These are phyloP conservation scores for Pseudorhombus dupliciocellatus DNA, from an alignment of 2,113 vertebrate genomes.

Conservation along the genomic window DNA sequence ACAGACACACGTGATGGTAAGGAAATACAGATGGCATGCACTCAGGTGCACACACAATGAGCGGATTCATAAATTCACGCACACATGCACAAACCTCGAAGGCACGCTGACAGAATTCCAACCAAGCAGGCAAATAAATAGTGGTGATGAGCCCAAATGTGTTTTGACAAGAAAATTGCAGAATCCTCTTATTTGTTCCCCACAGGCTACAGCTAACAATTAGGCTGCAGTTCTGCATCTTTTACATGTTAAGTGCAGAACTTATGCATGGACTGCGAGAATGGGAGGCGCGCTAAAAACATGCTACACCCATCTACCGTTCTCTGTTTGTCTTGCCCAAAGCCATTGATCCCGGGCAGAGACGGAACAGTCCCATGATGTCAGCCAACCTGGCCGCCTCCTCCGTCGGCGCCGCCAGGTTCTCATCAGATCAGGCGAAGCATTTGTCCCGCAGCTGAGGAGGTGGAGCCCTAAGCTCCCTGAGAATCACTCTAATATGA, in stretches of 20 bases:
- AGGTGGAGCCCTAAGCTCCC: slow-evolving; percentile 38
- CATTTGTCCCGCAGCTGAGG: slow-evolving; percentile 14
- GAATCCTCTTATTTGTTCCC: slow-evolving; percentile 3
- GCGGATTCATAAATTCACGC: slow-evolving; percentile 26
- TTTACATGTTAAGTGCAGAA: background rate
- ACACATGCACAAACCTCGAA: slow-evolving; percentile 20
- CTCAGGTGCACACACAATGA: slow-evolving; percentile 34
- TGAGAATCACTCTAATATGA: slow-evolving; percentile 60
- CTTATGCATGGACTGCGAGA: background rate
- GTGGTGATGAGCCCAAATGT: background rate
- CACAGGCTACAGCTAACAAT: slow-evolving; percentile 18
- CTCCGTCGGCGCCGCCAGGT: slow-evolving; percentile 16
- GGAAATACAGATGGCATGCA: slow-evolving; percentile 4
- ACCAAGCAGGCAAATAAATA: slow-evolving; percentile 22
- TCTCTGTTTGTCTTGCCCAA: slow-evolving; percentile 19
- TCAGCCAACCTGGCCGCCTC: slow-evolving; percentile 38
- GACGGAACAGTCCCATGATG: slow-evolving; percentile 55
- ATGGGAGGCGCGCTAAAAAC: background rate
- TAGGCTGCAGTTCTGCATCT: slow-evolving; percentile 25
- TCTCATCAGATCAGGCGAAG: slow-evolving; percentile 46
- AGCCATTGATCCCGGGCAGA: slow-evolving; percentile 41
- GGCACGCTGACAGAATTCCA: background rate
- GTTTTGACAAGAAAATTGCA: slow-evolving; percentile 22
- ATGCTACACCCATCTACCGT: background rate
- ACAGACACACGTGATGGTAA: slow-evolving; percentile 3